phyloP scores from a whole-genome alignment of 2,888 invertebrate genomes.

The Latheticus oryzae region DNA sequence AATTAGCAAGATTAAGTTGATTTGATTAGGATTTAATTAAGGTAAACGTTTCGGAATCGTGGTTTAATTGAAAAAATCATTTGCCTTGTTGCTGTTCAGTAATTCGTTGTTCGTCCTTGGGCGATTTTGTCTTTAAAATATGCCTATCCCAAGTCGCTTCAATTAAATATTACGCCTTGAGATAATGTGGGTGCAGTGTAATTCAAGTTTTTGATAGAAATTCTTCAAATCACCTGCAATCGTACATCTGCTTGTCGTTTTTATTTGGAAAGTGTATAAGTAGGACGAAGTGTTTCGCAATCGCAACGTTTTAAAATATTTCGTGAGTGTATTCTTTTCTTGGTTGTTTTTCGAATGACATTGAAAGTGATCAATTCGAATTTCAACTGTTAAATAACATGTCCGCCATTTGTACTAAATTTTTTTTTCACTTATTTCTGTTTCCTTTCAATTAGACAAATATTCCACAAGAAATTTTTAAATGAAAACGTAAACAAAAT shows the following conservation, averaged over 20 bases:
- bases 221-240: slow-evolving; percentile 37
- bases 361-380: slow-evolving; percentile 58
- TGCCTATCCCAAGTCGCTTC: slow-evolving; percentile 53
- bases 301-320: slow-evolving; percentile 49
- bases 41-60: slow-evolving; percentile 30
- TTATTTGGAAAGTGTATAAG: slow-evolving; percentile 59
- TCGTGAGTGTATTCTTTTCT: slow-evolving; percentile 47
- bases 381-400: slow-evolving; percentile 48
- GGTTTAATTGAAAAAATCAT: slow-evolving; percentile 49
- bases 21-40: slow-evolving; percentile 48
- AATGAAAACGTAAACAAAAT: too few species aligned
- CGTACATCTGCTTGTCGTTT: slow-evolving; percentile 42
- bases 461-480: too few species aligned
- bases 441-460: too few species aligned
- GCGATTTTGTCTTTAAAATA: slow-evolving; percentile 56
- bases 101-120: slow-evolving; percentile 55
- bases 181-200: slow-evolving; percentile 38
- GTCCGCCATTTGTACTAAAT: slow-evolving; percentile 48
- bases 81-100: slow-evolving; percentile 46
- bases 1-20: background rate
- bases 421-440: slow-evolving; percentile 29
- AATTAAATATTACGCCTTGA: slow-evolving; percentile 44
- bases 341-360: slow-evolving; percentile 54
- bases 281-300: slow-evolving; percentile 60
- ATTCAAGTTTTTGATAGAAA: slow-evolving; percentile 41